Conservation (phyloP, 2,888 invertebrate genomes). For the Lasioglossum malachurum region DNA sequence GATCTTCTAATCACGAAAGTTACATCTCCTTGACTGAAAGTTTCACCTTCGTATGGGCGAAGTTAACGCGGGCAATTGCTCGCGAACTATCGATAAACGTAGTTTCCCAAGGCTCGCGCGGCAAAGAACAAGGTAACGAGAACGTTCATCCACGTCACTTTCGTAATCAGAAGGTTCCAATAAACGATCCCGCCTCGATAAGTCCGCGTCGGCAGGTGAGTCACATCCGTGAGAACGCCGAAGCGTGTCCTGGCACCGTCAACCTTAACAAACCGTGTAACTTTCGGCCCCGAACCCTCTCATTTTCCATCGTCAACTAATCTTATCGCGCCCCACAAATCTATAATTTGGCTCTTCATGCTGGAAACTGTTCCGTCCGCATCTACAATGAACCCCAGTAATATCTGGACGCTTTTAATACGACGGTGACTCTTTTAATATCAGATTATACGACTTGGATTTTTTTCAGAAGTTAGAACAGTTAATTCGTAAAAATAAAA, state of each 20-base stretch:
- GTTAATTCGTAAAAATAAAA: no score
- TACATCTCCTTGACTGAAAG: background rate
- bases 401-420: no score
- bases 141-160: slow-evolving; percentile 37
- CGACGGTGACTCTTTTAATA: no score
- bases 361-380: background rate
- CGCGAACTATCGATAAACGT: slow-evolving; percentile 30
- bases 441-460: no score
- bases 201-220: slow-evolving; percentile 36
- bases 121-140: slow-evolving; percentile 47
- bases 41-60: background rate
- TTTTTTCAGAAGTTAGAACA: no score
- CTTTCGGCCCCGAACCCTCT: background rate
- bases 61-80: background rate
- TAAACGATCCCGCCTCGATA: slow-evolving; percentile 51
- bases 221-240: slow-evolving; percentile 54
- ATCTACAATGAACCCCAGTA: no score
- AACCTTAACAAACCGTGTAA: slow-evolving; percentile 19
- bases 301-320: background rate
- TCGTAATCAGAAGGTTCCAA: slow-evolving; percentile 57
- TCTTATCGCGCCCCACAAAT: background rate
- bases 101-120: slow-evolving; percentile 11
- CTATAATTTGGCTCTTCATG: background rate
- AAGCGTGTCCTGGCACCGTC: background rate
- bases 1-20: slow-evolving; percentile 1